A percentile compares a stretch with the other conserved stretches of the same genome.
phyloP scores from a whole-genome alignment of 2,113 vertebrate species.

The Gobius niger region DNA sequence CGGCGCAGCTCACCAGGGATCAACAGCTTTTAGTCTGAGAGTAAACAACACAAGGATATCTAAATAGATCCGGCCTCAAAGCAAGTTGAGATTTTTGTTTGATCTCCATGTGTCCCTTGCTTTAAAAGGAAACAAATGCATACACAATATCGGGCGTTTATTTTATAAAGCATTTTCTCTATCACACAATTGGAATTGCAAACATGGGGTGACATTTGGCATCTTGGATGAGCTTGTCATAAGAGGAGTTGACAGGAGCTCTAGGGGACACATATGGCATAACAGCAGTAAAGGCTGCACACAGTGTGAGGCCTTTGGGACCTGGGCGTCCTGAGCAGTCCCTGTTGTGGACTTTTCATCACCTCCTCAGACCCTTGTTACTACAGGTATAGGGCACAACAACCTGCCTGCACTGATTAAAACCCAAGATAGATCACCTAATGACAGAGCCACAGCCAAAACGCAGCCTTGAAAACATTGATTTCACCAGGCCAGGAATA shows the following conservation, averaged over 20 bases:
- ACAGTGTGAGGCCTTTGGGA: conserved; percentile 46
- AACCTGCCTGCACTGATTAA: conserved; percentile 51
- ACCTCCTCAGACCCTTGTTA: conserved; percentile 44
- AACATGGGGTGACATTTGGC: conserved; percentile 68
- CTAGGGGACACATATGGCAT: conserved; percentile 54
- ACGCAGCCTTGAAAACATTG: conserved; percentile 38
- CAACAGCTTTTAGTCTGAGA: conserved; percentile 20
- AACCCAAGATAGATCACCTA: conserved; percentile 35
- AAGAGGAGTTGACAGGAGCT: conserved; percentile 70
- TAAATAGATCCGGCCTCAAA: conserved; percentile 19
- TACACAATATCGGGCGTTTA: background rate
- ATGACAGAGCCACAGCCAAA: conserved; percentile 40
- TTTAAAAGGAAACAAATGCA: conserved; percentile 15
- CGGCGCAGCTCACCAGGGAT: conserved; percentile 39
- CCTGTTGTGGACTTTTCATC: conserved; percentile 53
- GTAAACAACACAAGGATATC: conserved; percentile 34
- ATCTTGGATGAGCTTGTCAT: conserved; percentile 64
- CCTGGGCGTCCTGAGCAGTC: conserved; percentile 23
- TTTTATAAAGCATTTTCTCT: conserved; percentile 24
- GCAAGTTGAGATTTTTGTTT: background rate
- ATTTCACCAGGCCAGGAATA: conserved; percentile 18
- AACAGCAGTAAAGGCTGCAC: conserved; percentile 46
- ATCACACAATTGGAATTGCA: conserved; percentile 33
- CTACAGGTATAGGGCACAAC: conserved; percentile 45
- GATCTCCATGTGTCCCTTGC: background rate